Evolutionary conservation across 2,888 invertebrate genomes (phyloP).

Genomic region (Chironomus riparius): DNA sequence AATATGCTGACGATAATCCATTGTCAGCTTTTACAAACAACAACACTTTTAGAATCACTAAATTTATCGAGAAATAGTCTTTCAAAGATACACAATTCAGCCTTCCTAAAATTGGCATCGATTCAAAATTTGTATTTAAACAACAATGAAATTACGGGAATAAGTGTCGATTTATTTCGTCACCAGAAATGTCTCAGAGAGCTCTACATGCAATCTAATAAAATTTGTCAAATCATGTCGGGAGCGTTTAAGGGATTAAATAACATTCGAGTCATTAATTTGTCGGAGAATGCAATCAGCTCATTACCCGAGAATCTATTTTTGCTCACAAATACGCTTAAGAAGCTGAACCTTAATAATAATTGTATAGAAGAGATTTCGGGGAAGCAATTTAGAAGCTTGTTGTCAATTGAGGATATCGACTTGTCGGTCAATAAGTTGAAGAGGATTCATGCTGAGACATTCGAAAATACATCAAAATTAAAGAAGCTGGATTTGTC

Average conservation of each 20-base stretch:
- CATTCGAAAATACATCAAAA: constrained; percentile 20
- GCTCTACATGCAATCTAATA: constrained; percentile 16
- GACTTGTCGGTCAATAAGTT: constrained; percentile 14
- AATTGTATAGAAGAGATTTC: constrained; percentile 1
- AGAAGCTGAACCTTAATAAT: neutral
- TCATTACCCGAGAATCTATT: constrained; percentile 20
- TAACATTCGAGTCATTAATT: neutral
- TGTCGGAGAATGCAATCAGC: neutral
- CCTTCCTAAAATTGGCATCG: constrained; percentile 13
- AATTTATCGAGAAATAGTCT: constrained; percentile 18
- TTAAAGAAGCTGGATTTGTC: constrained; percentile 28
- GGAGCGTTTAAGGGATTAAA: constrained; percentile 7
- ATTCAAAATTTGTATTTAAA: constrained; percentile 15
- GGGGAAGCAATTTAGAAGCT: constrained; percentile 9
- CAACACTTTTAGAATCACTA: constrained; percentile 6
- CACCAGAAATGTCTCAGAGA: constrained; percentile 8
- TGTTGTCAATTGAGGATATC: constrained; percentile 8
- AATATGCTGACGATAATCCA: neutral
- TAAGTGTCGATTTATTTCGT: constrained; percentile 15
- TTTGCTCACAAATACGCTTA: constrained; percentile 6
- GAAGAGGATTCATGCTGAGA: constrained; percentile 9
- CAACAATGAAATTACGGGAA: constrained; percentile 22
- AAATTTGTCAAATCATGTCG: constrained; percentile 13
- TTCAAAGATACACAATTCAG: constrained; percentile 10
- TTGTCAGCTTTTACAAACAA: neutral